phyloP scores from a whole-genome alignment of 1,140 invertebrate genomes.

The Caerostris extrusa region DNA sequence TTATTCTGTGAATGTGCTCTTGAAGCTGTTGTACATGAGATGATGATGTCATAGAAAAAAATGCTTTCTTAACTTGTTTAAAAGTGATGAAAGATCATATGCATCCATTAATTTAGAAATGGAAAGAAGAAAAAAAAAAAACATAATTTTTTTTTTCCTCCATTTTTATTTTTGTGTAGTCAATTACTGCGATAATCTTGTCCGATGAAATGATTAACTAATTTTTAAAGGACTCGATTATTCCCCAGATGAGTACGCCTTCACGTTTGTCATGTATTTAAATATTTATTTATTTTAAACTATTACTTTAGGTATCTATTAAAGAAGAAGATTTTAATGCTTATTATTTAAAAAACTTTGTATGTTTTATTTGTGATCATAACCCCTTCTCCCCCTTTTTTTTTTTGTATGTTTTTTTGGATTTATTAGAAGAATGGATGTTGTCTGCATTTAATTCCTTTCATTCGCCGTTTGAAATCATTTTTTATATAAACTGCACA shows the following conservation, averaged over 20 bases:
- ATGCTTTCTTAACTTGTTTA: not conserved
- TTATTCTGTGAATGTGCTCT: constrained; percentile 64
- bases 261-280: constrained; percentile 77
- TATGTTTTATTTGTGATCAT: constrained; percentile 67
- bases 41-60: constrained; percentile 48
- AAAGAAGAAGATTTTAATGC: constrained; percentile 72
- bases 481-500: constrained; percentile 49
- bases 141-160: not conserved
- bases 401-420: constrained; percentile 27
- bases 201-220: constrained; percentile 39
- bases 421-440: constrained; percentile 31
- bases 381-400: not conserved
- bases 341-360: constrained; percentile 65
- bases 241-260: constrained; percentile 32
- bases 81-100: constrained; percentile 20
- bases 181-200: constrained; percentile 65
- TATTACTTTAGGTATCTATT: constrained; percentile 75
- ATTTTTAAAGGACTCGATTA: constrained; percentile 46
- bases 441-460: constrained; percentile 74
- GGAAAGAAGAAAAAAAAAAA: not conserved
- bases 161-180: constrained; percentile 76
- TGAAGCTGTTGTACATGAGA: constrained; percentile 59
- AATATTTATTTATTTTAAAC: constrained; percentile 77
- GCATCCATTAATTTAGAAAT: constrained; percentile 37
- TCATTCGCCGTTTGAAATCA: constrained; percentile 66